These are phyloP conservation scores for Nyctalus aviator DNA, from an alignment of 2,797 vertebrate genomes.

Conservation along the genomic window DNA sequence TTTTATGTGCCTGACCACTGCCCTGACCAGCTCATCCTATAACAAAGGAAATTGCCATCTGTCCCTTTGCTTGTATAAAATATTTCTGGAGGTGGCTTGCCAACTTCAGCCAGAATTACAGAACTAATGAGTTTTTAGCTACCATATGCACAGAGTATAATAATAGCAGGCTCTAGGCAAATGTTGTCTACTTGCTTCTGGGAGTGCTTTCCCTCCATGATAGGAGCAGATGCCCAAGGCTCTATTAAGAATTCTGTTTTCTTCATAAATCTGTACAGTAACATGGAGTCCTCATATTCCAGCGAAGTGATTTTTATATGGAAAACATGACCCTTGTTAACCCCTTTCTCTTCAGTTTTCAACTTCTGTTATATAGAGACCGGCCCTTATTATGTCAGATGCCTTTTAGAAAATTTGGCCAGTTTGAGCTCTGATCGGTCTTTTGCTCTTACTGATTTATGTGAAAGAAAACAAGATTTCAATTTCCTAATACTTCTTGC, in stretches of 20 bases:
- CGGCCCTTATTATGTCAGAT: conserved; percentile 60
- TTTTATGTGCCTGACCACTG: conserved; percentile 70
- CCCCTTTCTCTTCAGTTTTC: conserved; percentile 66
- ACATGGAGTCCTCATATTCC: conserved; percentile 76
- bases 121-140: conserved; percentile 84
- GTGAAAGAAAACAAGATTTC: conserved; percentile 55
- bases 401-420: conserved; percentile 62
- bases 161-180: conserved; percentile 85
- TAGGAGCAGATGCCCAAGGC: conserved; percentile 82
- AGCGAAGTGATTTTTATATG: conserved; percentile 69
- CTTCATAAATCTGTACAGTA: conserved; percentile 82
- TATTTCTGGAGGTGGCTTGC: conserved; percentile 82
- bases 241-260: conserved; percentile 85
- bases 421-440: conserved; percentile 45
- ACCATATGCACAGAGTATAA: conserved; percentile 83
- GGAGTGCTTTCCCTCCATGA: conserved; percentile 80
- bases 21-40: conserved; percentile 70
- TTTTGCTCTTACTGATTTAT: conserved; percentile 64
- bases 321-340: conserved; percentile 74
- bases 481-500: conserved; percentile 52
- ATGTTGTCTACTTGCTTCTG: conserved; percentile 83
- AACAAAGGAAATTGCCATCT: conserved; percentile 84
- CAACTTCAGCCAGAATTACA: conserved; percentile 83
- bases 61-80: conserved; percentile 81
- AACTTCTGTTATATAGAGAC: conserved; percentile 58